Conservation (phyloP, 2,888 invertebrate species). For the Tachina fera region DNA sequence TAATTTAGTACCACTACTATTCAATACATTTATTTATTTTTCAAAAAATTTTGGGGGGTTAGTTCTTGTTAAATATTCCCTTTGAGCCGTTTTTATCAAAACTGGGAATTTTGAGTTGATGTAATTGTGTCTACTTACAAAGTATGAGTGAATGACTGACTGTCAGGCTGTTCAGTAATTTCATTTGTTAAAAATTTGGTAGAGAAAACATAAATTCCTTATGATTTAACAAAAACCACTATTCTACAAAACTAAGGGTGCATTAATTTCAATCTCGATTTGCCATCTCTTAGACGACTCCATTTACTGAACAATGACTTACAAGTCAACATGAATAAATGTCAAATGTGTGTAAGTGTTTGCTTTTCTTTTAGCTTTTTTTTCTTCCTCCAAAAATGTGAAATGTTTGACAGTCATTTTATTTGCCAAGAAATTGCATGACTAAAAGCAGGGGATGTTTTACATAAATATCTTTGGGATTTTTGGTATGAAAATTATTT, state of each 20-base stretch:
- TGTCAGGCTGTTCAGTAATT: conserved; percentile 10
- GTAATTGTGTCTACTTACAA: conserved; percentile 65
- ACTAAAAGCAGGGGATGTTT: conserved; percentile 38
- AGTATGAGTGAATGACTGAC: conserved; percentile 28
- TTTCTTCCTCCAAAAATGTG: conserved; percentile 20
- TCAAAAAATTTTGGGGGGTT: conserved; percentile 23
- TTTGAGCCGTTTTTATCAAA: conserved; percentile 43
- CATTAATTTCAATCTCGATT: conserved; percentile 46
- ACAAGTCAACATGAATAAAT: conserved; percentile 67
- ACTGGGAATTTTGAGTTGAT: conserved; percentile 63
- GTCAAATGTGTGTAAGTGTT: conserved; percentile 55
- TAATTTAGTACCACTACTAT: conserved; percentile 55
- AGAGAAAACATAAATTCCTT: conserved; percentile 56
- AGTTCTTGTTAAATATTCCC: conserved; percentile 41
- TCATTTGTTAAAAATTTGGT: background rate
- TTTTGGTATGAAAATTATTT: conserved; percentile 25
- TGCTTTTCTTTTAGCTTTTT: conserved; percentile 5
- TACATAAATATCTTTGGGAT: background rate
- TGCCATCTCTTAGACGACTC: conserved; percentile 23
- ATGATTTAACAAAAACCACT: conserved; percentile 65
- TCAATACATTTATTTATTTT: conserved; percentile 41
- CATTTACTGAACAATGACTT: conserved; percentile 51
- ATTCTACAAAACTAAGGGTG: conserved; percentile 43
- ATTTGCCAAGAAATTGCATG: conserved; percentile 44
- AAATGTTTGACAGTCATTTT: conserved; percentile 57